phyloP scores from a whole-genome alignment of 2,797 vertebrate species.

The Gallinago nigripennis region DNA sequence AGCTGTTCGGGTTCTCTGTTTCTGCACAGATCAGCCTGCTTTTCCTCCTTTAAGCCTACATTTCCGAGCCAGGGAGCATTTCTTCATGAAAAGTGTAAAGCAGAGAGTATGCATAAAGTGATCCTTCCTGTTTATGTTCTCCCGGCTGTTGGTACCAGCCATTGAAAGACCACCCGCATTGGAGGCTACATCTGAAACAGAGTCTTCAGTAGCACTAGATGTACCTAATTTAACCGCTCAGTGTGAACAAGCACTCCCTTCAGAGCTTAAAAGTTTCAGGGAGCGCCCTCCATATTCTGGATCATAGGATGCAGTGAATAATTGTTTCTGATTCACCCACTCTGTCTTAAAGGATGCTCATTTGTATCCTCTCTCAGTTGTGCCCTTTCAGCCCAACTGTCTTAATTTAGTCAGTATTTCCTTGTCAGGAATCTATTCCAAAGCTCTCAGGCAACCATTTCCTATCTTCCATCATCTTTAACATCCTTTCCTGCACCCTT shows the following conservation, averaged over 20 bases:
- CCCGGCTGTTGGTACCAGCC: not conserved
- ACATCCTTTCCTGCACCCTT: not conserved
- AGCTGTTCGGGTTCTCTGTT: not conserved
- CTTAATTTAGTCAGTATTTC: not conserved
- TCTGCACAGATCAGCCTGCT: not conserved
- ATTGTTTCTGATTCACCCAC: not conserved
- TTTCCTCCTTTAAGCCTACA: not conserved
- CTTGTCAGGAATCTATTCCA: not conserved
- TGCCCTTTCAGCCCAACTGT: not conserved
- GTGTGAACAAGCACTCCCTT: not conserved
- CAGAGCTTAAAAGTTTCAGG: not conserved
- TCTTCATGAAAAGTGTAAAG: not conserved
- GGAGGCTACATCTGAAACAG: not conserved
- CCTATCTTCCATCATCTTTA: not conserved
- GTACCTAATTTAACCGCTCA: not conserved
- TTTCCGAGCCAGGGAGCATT: not conserved
- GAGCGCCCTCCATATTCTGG: not conserved
- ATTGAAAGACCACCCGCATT: not conserved
- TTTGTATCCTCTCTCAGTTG: not conserved
- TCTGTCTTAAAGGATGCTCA: not conserved
- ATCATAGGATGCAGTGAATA: not conserved
- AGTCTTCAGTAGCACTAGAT: not conserved
- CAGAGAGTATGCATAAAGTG: not conserved
- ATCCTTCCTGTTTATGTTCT: not conserved
- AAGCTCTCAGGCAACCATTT: not conserved